A percentile compares a stretch with the other conserved stretches of the same genome.
Conservation (phyloP, 2,797 vertebrate genomes). For the Luscinia megarhynchos region DNA sequence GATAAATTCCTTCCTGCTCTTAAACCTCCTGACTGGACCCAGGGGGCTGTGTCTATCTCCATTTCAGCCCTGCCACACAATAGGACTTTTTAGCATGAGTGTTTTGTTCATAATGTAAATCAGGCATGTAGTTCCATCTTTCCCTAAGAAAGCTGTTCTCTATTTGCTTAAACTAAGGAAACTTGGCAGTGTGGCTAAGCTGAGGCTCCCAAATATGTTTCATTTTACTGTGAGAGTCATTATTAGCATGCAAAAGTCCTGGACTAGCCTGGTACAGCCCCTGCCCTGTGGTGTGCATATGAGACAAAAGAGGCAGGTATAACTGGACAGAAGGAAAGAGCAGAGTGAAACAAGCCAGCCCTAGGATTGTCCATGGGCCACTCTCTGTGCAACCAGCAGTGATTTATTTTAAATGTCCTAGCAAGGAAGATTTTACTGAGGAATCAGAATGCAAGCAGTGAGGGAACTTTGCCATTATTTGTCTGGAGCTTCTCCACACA, state of each 20-base stretch:
- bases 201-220: not conserved
- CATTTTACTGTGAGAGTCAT: not conserved
- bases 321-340: not conserved
- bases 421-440: not conserved
- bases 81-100: not conserved
- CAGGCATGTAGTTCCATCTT: not conserved
- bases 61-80: not conserved
- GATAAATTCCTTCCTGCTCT: not conserved
- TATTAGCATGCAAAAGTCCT: not conserved
- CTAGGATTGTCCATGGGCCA: too few relatives aligned
- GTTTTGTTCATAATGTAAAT: not conserved
- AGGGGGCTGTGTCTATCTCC: not conserved
- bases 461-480: not conserved
- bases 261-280: not conserved
- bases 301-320: not conserved
- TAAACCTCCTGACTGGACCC: not conserved
- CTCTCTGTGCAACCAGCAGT: not conserved
- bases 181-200: not conserved
- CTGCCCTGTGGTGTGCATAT: not conserved
- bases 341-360: not conserved
- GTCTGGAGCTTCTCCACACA: not conserved
- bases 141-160: not conserved
- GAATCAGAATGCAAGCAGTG: not conserved
- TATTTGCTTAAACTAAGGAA: not conserved
- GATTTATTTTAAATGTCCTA: not conserved